These are phyloP conservation scores for Drosophila vallismaia DNA, from an alignment of 2,888 invertebrate genomes.

Conservation along the genomic window DNA sequence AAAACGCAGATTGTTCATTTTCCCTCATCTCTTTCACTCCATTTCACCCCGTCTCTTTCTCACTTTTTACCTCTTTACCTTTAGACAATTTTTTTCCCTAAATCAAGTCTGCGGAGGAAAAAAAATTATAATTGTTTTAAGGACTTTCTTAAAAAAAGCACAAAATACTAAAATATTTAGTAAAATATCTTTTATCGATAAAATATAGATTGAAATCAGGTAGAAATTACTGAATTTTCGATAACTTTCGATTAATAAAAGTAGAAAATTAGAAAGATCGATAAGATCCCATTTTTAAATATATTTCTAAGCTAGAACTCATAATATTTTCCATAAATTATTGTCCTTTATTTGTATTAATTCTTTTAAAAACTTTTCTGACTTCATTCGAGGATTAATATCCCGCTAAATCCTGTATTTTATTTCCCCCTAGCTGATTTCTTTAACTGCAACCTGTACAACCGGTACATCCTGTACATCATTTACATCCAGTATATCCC, in stretches of 20 bases:
- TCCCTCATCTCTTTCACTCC: background rate
- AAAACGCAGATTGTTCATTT: conserved; percentile 36
- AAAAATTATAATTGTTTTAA: background rate
- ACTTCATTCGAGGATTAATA: no score
- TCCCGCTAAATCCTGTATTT: no score
- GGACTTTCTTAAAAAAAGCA: background rate
- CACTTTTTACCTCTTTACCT: background rate
- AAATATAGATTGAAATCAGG: background rate
- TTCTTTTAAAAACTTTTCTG: no score
- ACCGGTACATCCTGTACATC: conserved; percentile 5
- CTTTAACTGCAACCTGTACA: background rate
- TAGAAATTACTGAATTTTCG: background rate
- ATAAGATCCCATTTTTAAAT: no score
- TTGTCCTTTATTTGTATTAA: no score
- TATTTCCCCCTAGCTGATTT: background rate
- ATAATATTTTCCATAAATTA: no score
- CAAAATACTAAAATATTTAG: no score
- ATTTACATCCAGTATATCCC: conserved; percentile 6
- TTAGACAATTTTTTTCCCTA: background rate
- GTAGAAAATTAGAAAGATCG: no score
- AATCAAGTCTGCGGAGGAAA: background rate
- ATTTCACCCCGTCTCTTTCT: background rate
- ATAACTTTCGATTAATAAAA: no score
- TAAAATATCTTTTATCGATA: background rate
- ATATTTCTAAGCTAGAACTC: no score